phyloP scores from a whole-genome alignment of 1,140 invertebrate species.

The Xylocopa sonorina region DNA sequence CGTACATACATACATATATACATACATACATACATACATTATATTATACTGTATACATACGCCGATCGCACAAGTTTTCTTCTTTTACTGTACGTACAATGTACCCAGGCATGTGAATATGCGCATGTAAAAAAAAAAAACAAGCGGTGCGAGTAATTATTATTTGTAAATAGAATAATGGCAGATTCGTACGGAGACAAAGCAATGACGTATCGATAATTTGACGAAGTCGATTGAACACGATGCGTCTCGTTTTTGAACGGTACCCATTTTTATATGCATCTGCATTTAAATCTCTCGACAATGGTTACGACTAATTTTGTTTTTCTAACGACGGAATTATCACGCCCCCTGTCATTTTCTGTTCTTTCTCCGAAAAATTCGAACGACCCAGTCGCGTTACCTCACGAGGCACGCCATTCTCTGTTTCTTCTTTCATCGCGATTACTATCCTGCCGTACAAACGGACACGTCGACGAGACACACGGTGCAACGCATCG shows the following conservation, averaged over 20 bases:
- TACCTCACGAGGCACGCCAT: not conserved
- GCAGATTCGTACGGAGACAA: conserved; percentile 15
- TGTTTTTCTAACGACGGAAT: not conserved
- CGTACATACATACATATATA: not conserved
- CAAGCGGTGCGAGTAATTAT: conserved; percentile 43
- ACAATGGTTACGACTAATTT: not conserved
- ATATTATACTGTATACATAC: conserved; percentile 53
- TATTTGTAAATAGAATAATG: conserved; percentile 56
- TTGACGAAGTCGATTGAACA: conserved; percentile 13
- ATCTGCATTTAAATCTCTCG: conserved; percentile 22
- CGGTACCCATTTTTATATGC: not conserved
- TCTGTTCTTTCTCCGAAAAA: not conserved
- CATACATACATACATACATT: conserved; percentile 8
- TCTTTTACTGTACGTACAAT: conserved; percentile 57
- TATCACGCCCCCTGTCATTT: not conserved
- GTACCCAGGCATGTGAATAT: conserved; percentile 45
- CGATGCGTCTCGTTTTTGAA: not conserved
- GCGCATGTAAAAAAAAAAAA: conserved; percentile 44
- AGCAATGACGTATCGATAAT: conserved; percentile 41
- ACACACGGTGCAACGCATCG: conserved; percentile 25
- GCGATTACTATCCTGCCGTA: conserved; percentile 16
- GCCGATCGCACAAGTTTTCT: conserved; percentile 65
- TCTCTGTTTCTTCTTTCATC: not conserved
- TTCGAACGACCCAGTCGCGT: not conserved
- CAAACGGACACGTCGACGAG: conserved; percentile 30